Conservation (phyloP, 2,113 vertebrate species). For the Terrapene triunguis region DNA sequence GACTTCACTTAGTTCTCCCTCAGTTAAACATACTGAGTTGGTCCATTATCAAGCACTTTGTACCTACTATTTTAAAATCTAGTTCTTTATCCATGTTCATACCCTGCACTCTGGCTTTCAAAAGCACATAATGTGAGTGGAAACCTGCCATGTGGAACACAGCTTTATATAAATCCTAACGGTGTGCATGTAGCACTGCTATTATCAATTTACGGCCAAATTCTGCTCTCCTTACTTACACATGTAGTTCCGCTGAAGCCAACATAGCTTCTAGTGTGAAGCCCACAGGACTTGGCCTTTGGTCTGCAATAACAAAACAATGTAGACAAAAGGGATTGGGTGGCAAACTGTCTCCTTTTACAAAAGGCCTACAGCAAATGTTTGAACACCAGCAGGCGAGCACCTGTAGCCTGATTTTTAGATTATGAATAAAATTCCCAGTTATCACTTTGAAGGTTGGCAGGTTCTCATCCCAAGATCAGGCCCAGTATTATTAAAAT, state of each 20-base stretch:
- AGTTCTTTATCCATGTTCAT: neutral
- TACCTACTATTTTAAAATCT: conserved; percentile 1
- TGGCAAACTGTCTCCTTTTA: neutral
- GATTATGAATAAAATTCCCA: too few relatives aligned
- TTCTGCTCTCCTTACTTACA: neutral
- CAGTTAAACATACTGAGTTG: neutral
- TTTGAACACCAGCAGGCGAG: neutral
- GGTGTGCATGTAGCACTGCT: neutral
- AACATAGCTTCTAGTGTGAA: neutral
- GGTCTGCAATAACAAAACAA: neutral
- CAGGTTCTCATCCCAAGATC: too few relatives aligned
- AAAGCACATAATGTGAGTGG: neutral
- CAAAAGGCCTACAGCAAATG: neutral
- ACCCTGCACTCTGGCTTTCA: neutral
- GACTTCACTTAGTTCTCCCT: neutral
- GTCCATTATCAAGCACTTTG: neutral
- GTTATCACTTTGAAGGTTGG: too few relatives aligned
- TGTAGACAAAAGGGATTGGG: accelerated
- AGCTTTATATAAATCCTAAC: neutral
- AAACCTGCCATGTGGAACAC: neutral
- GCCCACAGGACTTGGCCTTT: neutral
- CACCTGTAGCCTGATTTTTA: neutral
- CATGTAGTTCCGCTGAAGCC: neutral
- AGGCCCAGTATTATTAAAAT: too few relatives aligned
- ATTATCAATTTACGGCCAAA: neutral